A percentile compares a stretch with the other conserved stretches of the same genome.
These are phyloP conservation scores for Galeopterus variegatus DNA, from an alignment of 2,113 vertebrate genomes.

Conservation along the genomic window DNA sequence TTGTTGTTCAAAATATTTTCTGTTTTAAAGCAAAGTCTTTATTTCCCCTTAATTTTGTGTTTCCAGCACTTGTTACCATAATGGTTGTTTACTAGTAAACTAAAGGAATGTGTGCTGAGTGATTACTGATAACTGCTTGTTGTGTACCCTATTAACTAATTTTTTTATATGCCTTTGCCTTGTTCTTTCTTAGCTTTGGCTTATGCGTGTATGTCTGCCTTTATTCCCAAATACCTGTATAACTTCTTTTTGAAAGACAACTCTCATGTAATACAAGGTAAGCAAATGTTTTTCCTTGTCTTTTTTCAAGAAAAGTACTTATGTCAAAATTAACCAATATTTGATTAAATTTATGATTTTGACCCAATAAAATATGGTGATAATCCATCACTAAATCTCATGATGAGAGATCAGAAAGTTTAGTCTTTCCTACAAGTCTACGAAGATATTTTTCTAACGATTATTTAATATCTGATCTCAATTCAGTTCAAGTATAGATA, in stretches of 20 bases:
- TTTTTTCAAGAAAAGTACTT: background rate
- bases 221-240: conserved; percentile 99
- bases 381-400: background rate
- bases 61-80: background rate
- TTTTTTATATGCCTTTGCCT: conserved; percentile 33
- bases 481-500: background rate
- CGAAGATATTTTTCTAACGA: conserved; percentile 49
- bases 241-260: conserved; percentile 99
- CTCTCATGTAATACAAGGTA: conserved; percentile 99
- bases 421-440: conserved; percentile 1
- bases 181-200: conserved; percentile 93
- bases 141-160: background rate
- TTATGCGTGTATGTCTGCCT: conserved; percentile 99
- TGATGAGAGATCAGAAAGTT: background rate
- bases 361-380: background rate
- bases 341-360: conserved; percentile 40
- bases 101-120: background rate
- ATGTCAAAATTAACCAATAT: conserved; percentile 2
- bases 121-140: background rate
- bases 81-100: background rate
- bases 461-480: conserved; percentile 12
- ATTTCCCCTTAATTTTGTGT: conserved; percentile 28
- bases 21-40: background rate
- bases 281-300: conserved; percentile 72
- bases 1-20: conserved; percentile 53